phyloP scores from a whole-genome alignment of 2,797 vertebrate genomes.

The Sciurus vulgaris region DNA sequence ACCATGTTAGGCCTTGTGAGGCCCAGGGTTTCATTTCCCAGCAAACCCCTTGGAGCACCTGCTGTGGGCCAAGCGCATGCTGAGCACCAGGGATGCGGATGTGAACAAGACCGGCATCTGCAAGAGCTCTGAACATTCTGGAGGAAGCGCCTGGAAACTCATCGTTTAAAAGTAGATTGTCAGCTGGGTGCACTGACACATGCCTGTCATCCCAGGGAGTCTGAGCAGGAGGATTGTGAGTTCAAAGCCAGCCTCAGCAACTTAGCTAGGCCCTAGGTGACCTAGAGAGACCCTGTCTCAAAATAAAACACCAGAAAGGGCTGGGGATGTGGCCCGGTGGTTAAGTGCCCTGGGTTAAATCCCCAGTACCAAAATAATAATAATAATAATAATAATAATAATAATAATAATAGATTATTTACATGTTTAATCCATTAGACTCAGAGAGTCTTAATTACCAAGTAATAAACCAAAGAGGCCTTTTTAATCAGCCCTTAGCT shows the following conservation, averaged over 20 bases:
- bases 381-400: no score
- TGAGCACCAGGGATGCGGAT: neutral
- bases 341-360: no score
- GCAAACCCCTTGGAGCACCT: neutral
- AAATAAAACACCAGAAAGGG: no score
- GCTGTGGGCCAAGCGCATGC: neutral
- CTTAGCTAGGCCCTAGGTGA: no score
- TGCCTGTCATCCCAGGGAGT: no score
- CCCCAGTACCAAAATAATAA: no score
- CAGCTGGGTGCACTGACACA: no score
- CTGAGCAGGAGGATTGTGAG: no score
- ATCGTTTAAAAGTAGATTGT: neutral
- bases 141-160: neutral
- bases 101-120: neutral
- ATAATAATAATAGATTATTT: neutral
- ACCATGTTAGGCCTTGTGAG: neutral
- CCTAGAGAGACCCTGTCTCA: no score
- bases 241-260: no score
- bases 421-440: neutral
- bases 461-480: neutral
- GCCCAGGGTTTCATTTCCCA: neutral
- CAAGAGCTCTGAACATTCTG: neutral
- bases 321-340: no score
- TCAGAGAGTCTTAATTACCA: slow-evolving; percentile 24
- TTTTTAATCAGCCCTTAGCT: neutral